Evolutionary conservation across 2,113 vertebrate genomes (phyloP), one percentile per base, ranked within the genome.

Genomic region (Oncorhynchus gorbuscha): DNA sequence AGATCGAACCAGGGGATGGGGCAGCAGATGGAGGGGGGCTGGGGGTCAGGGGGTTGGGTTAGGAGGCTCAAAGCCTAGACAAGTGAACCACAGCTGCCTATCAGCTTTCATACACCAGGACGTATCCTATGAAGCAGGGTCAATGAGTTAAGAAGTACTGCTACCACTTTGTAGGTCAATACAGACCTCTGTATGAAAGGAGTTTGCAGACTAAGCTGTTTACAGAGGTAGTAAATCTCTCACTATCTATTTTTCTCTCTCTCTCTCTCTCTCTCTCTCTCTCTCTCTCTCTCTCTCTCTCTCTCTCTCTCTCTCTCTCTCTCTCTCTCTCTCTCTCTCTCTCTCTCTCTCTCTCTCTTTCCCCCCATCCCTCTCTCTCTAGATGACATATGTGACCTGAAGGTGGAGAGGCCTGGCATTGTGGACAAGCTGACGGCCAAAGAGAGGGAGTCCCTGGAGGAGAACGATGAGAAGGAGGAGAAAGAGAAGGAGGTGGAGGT

Each of bases 401-500:
- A 87, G 69, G 70, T 32, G 1, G 85, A 86, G 66, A 79, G 71
- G n/a, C 77, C 84, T 0, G 62, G 75, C 14, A 64, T 88, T 48
- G 75, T 39, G 48, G 66, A 65, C 4, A 70, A 74, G 68, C 80
- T 88, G 74, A 86, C 79, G 1, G 79, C 76, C 65, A 87, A 84
- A 71, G 91, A 92, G 79, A 83, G 49, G 90, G 88, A 73, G 28
- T 81, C 81, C 2, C 64, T 84, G 67, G 77, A 74, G 58, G 89
- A 93, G 0, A 76, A 87, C 2, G 77, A 90, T 49, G 90, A 93
- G 48, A 86, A 91, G 79, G 91, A 90, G 77, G 87, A 88, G 69
- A 87, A 87, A 0, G 89, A 92, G 78, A 76, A 82, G 77, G 89
- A 91, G 75, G 76, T 83, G 78, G 90, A 91, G 48, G 85, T 59